phyloP scores from a whole-genome alignment of 2,797 vertebrate genomes.

The Clarias laeviceps region DNA sequence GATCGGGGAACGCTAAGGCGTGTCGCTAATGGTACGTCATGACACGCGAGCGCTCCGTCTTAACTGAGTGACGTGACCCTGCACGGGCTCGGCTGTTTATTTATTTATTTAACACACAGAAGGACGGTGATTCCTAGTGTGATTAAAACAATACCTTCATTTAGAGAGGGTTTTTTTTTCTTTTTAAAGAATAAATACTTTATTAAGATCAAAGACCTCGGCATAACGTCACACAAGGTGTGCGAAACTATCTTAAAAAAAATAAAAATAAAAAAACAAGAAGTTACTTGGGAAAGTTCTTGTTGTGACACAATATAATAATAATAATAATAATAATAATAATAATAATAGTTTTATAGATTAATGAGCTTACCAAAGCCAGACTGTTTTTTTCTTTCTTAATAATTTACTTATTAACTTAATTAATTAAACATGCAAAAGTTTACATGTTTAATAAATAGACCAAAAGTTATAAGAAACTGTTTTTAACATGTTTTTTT shows the following conservation, averaged over 20 bases:
- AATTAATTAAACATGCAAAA: not conserved
- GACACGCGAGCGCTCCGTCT: not conserved
- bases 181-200: no score
- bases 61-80: not conserved
- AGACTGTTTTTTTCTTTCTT: no score
- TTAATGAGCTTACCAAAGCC: no score
- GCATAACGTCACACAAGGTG: no score
- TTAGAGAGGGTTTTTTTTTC: no score
- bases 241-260: no score
- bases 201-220: no score
- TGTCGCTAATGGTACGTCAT: constrained; percentile 11
- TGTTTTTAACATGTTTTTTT: not conserved
- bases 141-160: no score
- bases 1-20: not conserved
- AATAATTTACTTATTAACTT: not conserved
- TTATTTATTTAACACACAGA: not conserved
- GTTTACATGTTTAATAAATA: not conserved
- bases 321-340: not conserved
- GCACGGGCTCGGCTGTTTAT: not conserved
- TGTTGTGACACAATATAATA: not conserved
- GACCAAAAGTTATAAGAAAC: not conserved
- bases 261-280: not conserved
- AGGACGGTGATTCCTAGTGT: not conserved
- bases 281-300: not conserved
- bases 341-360: not conserved